phyloP scores from a whole-genome alignment of 2,888 invertebrate genomes.

The Hyles lineata region DNA sequence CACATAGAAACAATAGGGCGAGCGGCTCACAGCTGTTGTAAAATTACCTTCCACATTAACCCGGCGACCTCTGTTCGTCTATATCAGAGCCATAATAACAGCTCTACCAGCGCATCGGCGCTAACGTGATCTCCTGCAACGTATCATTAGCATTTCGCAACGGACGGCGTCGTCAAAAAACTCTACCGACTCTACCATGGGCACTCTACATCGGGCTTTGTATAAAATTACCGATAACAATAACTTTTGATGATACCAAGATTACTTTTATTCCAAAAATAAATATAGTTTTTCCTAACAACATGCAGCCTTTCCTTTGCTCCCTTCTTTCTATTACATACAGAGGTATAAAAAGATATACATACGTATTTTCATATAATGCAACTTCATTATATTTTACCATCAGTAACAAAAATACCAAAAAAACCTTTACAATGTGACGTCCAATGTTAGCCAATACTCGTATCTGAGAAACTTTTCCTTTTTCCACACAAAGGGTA shows the following conservation, averaged over 20 bases:
- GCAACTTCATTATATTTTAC: too few relatives aligned
- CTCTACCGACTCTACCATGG: neutral
- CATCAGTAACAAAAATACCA: neutral
- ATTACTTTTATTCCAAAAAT: too few relatives aligned
- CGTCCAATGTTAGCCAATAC: neutral
- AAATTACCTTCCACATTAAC: slow-evolving; percentile 21
- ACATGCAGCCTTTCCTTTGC: too few relatives aligned
- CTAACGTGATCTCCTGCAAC: slow-evolving; percentile 14
- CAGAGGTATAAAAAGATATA: too few relatives aligned
- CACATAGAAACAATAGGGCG: slow-evolving; percentile 10
- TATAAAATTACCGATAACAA: neutral
- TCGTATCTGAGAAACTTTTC: slow-evolving; percentile 1
- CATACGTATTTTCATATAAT: neutral
- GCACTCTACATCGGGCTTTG: neutral
- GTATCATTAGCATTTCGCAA: slow-evolving; percentile 22
- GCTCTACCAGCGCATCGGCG: slow-evolving; percentile 1
- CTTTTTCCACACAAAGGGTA: slow-evolving; percentile 2
- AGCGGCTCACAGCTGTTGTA: neutral
- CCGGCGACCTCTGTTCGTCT: slow-evolving; percentile 15
- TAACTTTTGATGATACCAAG: neutral
- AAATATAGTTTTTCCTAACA: too few relatives aligned
- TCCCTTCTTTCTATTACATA: too few relatives aligned
- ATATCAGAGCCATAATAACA: slow-evolving; percentile 18
- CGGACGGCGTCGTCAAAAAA: slow-evolving; percentile 15
- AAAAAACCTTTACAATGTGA: neutral